Evolutionary conservation across 2,113 vertebrate species (phyloP), one percentile per base, ranked within the genome.

Genomic region (Butastur rufipennis): DNA sequence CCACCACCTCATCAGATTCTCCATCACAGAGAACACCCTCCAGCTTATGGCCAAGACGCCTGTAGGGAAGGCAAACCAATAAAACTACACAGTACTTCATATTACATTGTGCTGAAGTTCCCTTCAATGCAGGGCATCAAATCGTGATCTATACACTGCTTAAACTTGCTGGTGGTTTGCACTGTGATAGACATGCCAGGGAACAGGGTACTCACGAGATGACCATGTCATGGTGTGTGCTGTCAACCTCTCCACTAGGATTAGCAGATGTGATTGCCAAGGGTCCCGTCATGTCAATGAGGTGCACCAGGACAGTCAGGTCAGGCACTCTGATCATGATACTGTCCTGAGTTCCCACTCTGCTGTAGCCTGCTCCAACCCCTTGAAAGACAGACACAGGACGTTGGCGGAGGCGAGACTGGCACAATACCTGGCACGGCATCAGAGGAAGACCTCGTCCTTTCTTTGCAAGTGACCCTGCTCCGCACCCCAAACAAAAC

Each of bases 321-420:
- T 99, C 99, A 5, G 99, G 99, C 15, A 99, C 99, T 26, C 99
- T 97, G 97, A 99, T 99, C 99, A 99, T 99, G 97, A 99, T 99
- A 88, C 98, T 99, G 84, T 99, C 99, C 27, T 77, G 98, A 47
- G 99, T 99, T 27, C 99, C 99, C 77, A 99, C 99, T n/a, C 97
- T 97, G 83, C 98, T 98, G 92, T 99, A 99, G 19, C 98, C 99
- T 12, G 97, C 97, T 66, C 99, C 99, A 4, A 99, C 98, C 61
- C 99, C 99, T 99, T 40, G 11, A 67, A 86, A 34, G 89, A 84
- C 56, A 93, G 73, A 36, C 18, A 45, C 62, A 56, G 43, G 45
- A 7, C 0, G 1, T 18, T 65, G 70, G 38, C 38, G 61, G 52
- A 26, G 63, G 34, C 17, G 19, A 23, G 13, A 25, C 12, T 19